Evolutionary conservation across 2,888 invertebrate species (phyloP).

Genomic region (Coenonympha arcania): DNA sequence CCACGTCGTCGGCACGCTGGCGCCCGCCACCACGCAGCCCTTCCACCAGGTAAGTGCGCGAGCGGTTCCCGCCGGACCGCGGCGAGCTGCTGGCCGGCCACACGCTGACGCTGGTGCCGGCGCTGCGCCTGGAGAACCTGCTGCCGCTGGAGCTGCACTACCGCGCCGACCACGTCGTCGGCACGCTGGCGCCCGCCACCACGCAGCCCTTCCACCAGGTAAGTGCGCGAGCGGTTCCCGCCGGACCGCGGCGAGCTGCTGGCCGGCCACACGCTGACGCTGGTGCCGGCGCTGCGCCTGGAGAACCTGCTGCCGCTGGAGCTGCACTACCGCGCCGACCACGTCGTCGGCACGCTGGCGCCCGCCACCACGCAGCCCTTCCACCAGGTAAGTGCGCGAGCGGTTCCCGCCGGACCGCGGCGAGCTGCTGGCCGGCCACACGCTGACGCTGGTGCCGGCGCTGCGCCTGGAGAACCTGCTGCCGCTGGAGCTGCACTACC

Average conservation of each 20-base stretch:
- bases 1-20: slow-evolving; percentile 41
- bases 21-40: slow-evolving; percentile 53
- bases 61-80: slow-evolving; percentile 83
- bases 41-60: slow-evolving; percentile 75
- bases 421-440: slow-evolving; percentile 85
- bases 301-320: slow-evolving; percentile 92
- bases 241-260: slow-evolving; percentile 75
- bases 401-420: slow-evolving; percentile 82
- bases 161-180: slow-evolving; percentile 44
- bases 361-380: slow-evolving; percentile 56
- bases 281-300: slow-evolving; percentile 87
- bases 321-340: slow-evolving; percentile 73
- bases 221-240: slow-evolving; percentile 85
- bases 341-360: slow-evolving; percentile 43
- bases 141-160: slow-evolving; percentile 87
- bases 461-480: slow-evolving; percentile 89
- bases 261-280: slow-evolving; percentile 89
- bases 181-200: slow-evolving; percentile 54
- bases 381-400: slow-evolving; percentile 77
- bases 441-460: slow-evolving; percentile 87
- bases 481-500: slow-evolving; percentile 84
- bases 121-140: slow-evolving; percentile 88
- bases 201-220: slow-evolving; percentile 59
- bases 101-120: slow-evolving; percentile 87
- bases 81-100: slow-evolving; percentile 85